Evolutionary conservation across 2,797 vertebrate species (phyloP), one percentile per base, ranked within the genome.

Genomic region (Masticophis lateralis): DNA sequence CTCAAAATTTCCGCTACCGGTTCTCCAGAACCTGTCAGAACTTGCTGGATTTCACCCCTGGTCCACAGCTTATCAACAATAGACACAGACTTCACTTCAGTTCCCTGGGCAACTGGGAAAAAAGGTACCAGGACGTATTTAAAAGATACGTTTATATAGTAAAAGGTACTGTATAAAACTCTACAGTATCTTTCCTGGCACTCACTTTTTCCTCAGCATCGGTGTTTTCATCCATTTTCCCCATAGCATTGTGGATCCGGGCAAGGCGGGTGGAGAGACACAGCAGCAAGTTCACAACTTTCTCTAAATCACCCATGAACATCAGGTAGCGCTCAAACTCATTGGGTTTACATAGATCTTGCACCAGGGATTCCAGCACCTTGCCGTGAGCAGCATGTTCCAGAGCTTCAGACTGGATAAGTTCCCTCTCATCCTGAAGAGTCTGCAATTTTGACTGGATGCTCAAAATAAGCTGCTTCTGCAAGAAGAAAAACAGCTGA

Each of bases 221-320:
- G 0, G 97, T 97, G 66, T 96, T 96, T 18, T 98, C 94, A 25
- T 98, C 98, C 1, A 97, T 95, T 27, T 97, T 98, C 96, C 97
- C 98, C 95, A 99, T 96, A 87, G 99, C 98, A 0, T 98, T 98
- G 94, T 98, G 98, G 2, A 99, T 98, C 0, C 99, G 97, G 94
- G 98, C 98, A 2, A 99, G 98, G 74, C 99, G 98, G 66, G 98
- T 98, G 4, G 99, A 99, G 89, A 99, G 96, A 93, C 99, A 99
- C 92, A 99, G 97, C 95, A 99, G 95, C 95, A 99, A 98, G 96
- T 97, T 99, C 90, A 99, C 97, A n/a, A 99, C 99, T 7, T 99
- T 98, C 97, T 99, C 99, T 96, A 99, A 97, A 97, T 99, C 99
- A 0, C 98, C 98, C 0, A 99, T 97, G 97, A 99, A 99, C 95